Evolutionary conservation across 2,113 vertebrate genomes (phyloP), one percentile per base, ranked within the genome.

Genomic region (Labeo rohita): DNA sequence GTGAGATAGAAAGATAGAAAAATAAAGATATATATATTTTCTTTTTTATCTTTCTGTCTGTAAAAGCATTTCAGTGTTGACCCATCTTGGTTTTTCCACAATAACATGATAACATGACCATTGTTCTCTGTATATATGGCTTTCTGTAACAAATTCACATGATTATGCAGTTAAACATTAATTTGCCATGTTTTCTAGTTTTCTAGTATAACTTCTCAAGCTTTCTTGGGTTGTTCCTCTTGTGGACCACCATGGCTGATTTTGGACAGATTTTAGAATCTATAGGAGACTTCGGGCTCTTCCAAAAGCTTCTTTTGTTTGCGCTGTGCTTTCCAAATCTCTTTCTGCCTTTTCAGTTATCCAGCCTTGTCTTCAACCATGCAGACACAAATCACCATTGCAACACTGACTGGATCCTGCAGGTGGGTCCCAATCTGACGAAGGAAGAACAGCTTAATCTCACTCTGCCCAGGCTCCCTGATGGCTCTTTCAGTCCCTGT

Each of bases 361-460:
- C 97, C 1, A 77, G 89, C 2, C 97, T 98, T 18, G 90, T 98
- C 15, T 98, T 98, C 39, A 94, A 74, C 21, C 49, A 84, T 23
- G 82, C 94, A 85, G 94, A 93, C 1, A 12, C 91, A 0, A 18
- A 73, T 0, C 94, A 97, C 76, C 87, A 95, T 91, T 98, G 97
- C 2, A 90, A 96, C 56, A 96, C 96, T n/a, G 85, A 92, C 92
- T 98, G 97, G 97, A 96, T 98, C 80, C 88, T 80, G 36, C 80
- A 88, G 0, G 3, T 36, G 0, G 92, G 87, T 3, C 90, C 94
- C 28, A 97, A 96, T 92, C 89, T 98, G 90, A 96, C 95, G 0
- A 43, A 75, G 0, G 94, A 95, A 0, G 89, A 93, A 66, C 95
- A 93, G 89, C 89, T 90, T 88, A 92, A 95, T 74, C 91, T 98